These are phyloP conservation scores for Seriola quinqueradiata DNA, from an alignment of 2,113 vertebrate species.

Conservation along the genomic window DNA sequence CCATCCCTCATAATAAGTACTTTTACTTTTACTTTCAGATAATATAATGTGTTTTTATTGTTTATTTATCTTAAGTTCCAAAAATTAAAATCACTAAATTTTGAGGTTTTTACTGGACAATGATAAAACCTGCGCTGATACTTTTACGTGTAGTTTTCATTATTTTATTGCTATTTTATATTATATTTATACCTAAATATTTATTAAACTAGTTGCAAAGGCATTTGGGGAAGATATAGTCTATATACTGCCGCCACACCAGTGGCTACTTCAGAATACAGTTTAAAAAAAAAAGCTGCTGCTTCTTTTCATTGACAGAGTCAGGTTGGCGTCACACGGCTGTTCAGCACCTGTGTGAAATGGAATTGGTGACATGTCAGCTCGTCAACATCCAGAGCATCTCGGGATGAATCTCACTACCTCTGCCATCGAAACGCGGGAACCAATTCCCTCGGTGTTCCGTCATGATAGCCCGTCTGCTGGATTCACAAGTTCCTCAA, in stretches of 20 bases:
- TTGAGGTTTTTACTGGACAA: no score
- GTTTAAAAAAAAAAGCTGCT: no score
- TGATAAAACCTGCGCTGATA: no score
- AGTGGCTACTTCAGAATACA: no score
- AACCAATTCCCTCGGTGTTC: not conserved
- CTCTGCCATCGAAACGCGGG: not conserved
- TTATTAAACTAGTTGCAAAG: no score
- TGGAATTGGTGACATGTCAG: not conserved
- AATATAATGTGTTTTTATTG: not conserved
- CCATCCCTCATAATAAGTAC: no score
- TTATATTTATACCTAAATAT: no score
- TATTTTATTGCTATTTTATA: no score
- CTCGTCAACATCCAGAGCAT: slow-evolving; percentile 8
- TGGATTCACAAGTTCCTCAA: slow-evolving; percentile 14
- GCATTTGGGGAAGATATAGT: no score
- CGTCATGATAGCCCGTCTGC: slow-evolving; percentile 15
- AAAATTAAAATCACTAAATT: not conserved
- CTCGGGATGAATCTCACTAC: not conserved
- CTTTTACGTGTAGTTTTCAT: no score
- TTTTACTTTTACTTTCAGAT: no score
- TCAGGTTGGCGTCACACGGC: not conserved
- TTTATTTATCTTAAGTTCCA: not conserved
- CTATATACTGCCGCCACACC: no score
- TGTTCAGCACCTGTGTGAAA: not conserved
- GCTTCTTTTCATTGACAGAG: not conserved